Evolutionary conservation across 2,888 invertebrate genomes (phyloP).

Genomic region (Pristionchus japonicus): DNA sequence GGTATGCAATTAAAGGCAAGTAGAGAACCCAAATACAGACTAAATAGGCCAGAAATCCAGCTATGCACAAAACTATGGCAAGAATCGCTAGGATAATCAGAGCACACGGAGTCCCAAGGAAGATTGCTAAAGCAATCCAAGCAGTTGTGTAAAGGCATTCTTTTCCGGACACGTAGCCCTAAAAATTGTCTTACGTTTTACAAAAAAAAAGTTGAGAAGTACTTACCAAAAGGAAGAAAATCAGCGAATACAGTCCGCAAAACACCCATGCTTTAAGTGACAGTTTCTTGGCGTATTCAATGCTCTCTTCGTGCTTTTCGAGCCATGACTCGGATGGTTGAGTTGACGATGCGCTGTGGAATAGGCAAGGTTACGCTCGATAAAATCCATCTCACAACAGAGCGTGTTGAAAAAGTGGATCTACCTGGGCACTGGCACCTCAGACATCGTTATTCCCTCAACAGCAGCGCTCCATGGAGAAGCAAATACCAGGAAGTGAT

Average conservation of each 20-base stretch:
- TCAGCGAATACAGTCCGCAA: background rate
- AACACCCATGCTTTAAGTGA: background rate
- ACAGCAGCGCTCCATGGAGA: background rate
- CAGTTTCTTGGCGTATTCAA: background rate
- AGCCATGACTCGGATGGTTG: too few relatives aligned
- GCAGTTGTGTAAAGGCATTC: background rate
- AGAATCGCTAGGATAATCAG: too few relatives aligned
- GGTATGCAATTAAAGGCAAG: too few relatives aligned
- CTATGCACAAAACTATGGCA: too few relatives aligned
- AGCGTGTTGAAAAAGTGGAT: too few relatives aligned
- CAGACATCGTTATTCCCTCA: background rate
- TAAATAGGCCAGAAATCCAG: too few relatives aligned
- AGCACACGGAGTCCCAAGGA: background rate
- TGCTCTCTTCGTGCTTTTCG: background rate
- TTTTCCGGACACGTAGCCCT: background rate
- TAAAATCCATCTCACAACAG: too few relatives aligned
- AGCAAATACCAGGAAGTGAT: background rate
- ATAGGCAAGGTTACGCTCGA: too few relatives aligned
- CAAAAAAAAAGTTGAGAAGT: too few relatives aligned
- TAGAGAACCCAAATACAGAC: too few relatives aligned
- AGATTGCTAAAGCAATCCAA: background rate
- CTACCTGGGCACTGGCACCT: too few relatives aligned
- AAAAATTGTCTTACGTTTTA: background rate
- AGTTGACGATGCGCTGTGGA: too few relatives aligned
- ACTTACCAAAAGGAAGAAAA: background rate